A percentile compares a stretch with the other conserved stretches of the same genome.
Evolutionary conservation across 92 coral and sea anemone species (phyloP).

Genomic region (Montipora capitata): DNA sequence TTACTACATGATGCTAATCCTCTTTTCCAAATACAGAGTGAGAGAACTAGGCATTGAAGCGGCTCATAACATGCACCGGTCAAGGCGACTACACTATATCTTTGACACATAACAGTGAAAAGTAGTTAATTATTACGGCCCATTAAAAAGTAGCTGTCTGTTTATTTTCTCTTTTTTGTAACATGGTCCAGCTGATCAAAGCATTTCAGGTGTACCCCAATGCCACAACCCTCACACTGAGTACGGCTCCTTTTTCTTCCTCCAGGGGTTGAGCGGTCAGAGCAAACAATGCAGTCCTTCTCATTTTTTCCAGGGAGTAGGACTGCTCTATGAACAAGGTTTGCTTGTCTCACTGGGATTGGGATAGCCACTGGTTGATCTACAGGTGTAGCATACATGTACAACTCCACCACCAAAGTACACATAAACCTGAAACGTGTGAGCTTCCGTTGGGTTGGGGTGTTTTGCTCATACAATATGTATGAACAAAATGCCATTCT

Average conservation of each 20-base stretch:
- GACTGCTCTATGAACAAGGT: slow-evolving; percentile 48
- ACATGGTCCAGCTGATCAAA: slow-evolving; percentile 44
- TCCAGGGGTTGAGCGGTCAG: slow-evolving; percentile 29
- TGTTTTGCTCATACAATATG: slow-evolving; percentile 47
- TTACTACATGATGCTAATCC: slow-evolving; percentile 29
- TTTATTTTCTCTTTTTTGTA: slow-evolving; percentile 35
- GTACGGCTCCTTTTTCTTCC: slow-evolving; percentile 43
- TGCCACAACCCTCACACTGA: slow-evolving; percentile 43
- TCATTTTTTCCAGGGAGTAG: slow-evolving; percentile 50
- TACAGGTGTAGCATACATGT: slow-evolving; percentile 44
- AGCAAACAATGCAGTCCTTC: slow-evolving; percentile 61
- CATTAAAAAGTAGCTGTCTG: slow-evolving; percentile 15
- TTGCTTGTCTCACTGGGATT: slow-evolving; percentile 45
- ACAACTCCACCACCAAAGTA: slow-evolving; percentile 58
- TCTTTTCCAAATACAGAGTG: not conserved
- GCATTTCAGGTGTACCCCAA: slow-evolving; percentile 48
- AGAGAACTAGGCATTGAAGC: slow-evolving; percentile 5
- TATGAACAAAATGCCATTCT: slow-evolving; percentile 47
- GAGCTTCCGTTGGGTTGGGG: slow-evolving; percentile 11
- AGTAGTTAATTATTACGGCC: slow-evolving; percentile 22
- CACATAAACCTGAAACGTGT: slow-evolving; percentile 42
- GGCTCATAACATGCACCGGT: slow-evolving; percentile 15
- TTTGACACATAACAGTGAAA: slow-evolving; percentile 27
- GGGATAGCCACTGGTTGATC: slow-evolving; percentile 54
- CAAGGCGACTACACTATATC: slow-evolving; percentile 2